Conservation (phyloP, 2,888 invertebrate species). For the Entomobrya multifasciata region DNA sequence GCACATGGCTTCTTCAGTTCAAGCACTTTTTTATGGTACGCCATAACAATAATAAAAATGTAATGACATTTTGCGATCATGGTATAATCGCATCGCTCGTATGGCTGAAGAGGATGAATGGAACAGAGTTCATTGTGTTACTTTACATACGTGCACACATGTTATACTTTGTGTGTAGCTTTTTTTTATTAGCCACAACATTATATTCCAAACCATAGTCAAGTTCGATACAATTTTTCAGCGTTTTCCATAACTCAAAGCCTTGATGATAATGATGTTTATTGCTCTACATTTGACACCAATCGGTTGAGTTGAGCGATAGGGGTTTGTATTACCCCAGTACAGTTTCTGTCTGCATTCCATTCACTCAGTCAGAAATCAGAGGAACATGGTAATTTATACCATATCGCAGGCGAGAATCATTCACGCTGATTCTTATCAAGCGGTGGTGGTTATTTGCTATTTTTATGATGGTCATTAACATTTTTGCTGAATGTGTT, state of each 20-base stretch:
- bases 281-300: conserved; percentile 15
- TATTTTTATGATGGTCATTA: conserved; percentile 54
- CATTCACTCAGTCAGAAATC: too few species aligned
- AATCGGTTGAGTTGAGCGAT: too few species aligned
- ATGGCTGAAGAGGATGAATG: conserved; percentile 33
- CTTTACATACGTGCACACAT: conserved; percentile 16
- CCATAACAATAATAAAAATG: background rate
- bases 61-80: conserved; percentile 11
- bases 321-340: too few species aligned
- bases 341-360: too few species aligned
- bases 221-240: background rate
- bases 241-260: background rate
- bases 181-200: too few species aligned
- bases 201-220: background rate
- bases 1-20: conserved; percentile 52
- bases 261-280: background rate
- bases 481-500: conserved; percentile 43
- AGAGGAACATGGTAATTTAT: too few species aligned
- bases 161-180: too few species aligned
- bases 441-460: conserved; percentile 55
- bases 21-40: background rate
- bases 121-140: conserved; percentile 62
- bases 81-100: background rate
- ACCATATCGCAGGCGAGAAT: too few species aligned
- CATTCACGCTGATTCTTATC: too few species aligned